These are phyloP conservation scores for Sebastes minor DNA, from an alignment of 2,797 vertebrate species.

Conservation along the genomic window DNA sequence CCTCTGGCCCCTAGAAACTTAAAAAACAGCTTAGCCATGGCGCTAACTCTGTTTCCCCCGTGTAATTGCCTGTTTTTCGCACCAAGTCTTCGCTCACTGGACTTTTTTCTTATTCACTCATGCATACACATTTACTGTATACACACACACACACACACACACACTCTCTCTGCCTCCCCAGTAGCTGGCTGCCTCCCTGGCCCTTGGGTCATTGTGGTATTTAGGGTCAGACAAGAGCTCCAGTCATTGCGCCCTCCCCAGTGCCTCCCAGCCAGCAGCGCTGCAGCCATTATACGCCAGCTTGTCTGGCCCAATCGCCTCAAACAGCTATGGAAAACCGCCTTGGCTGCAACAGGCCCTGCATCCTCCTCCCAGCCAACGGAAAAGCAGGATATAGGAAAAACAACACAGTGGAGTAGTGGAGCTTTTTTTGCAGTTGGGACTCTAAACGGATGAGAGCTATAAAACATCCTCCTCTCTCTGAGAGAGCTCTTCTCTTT, in stretches of 20 bases:
- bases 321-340: constrained; percentile 85
- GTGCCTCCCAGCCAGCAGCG: constrained; percentile 76
- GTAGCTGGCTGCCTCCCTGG: constrained; percentile 76
- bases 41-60: constrained; percentile 10
- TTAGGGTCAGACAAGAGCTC: constrained; percentile 87
- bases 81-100: constrained; percentile 15
- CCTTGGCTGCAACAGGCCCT: constrained; percentile 81
- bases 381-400: constrained; percentile 85
- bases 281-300: constrained; percentile 74
- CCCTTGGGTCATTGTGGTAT: constrained; percentile 85
- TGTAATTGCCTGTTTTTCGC: constrained; percentile 31
- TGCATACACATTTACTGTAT: not conserved
- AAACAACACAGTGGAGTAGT: constrained; percentile 60
- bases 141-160: not conserved
- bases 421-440: constrained; percentile 37
- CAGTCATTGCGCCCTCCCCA: constrained; percentile 84
- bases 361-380: constrained; percentile 82
- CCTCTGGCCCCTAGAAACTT: not conserved
- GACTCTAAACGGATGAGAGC: constrained; percentile 42
- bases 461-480: constrained; percentile 63
- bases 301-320: constrained; percentile 77
- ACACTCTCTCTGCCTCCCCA: constrained; percentile 39
- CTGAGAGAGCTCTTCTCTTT: constrained; percentile 55
- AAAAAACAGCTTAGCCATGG: constrained; percentile 11
- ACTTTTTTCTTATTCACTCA: constrained; percentile 32